Percentiles rank a stretch among this genome's conserved stretches.
These are phyloP conservation scores for Gadus macrocephalus DNA, from an alignment of 2,113 vertebrate species.

Conservation along the genomic window DNA sequence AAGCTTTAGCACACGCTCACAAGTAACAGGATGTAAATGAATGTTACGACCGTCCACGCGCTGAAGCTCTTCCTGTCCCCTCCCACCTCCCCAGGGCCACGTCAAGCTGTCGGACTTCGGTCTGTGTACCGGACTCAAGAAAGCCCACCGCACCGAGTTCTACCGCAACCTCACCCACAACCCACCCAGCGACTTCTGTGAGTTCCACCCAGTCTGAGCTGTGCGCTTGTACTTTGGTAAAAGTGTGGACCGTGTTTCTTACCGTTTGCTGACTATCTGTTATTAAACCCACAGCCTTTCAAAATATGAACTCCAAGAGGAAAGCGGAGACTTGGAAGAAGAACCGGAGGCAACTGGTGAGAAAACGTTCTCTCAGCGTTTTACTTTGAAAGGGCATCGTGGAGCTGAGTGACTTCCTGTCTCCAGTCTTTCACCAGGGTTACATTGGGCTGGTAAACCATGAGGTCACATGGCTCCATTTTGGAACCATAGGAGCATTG, in stretches of 20 bases:
- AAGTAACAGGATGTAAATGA: too few relatives aligned
- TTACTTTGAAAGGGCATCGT: neutral
- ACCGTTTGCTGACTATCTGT: too few relatives aligned
- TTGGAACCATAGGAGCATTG: too few relatives aligned
- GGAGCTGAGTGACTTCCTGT: too few relatives aligned
- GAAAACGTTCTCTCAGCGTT: conserved; percentile 21
- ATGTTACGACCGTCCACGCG: too few relatives aligned
- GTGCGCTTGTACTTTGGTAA: neutral
- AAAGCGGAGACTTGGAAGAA: conserved; percentile 99
- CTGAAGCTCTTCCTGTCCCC: neutral
- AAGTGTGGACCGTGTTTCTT: too few relatives aligned
- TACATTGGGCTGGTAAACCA: too few relatives aligned
- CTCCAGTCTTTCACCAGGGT: too few relatives aligned
- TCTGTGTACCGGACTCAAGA: conserved; percentile 95
- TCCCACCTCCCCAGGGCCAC: conserved; percentile 77
- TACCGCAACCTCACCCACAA: conserved; percentile 96
- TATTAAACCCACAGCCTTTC: conserved; percentile 78
- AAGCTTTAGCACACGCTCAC: too few relatives aligned
- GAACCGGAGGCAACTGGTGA: conserved; percentile 93
- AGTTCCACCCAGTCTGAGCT: conserved; percentile 55
- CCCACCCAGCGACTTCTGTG: conserved; percentile 97
- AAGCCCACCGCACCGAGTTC: conserved; percentile 97
- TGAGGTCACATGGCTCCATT: too few relatives aligned
- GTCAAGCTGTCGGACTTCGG: conserved; percentile 98
- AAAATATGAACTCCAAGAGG: conserved; percentile 99